Evolutionary conservation across 1,140 invertebrate species (phyloP), one percentile per base, ranked within the genome.

Genomic region (Lethrus apterus): DNA sequence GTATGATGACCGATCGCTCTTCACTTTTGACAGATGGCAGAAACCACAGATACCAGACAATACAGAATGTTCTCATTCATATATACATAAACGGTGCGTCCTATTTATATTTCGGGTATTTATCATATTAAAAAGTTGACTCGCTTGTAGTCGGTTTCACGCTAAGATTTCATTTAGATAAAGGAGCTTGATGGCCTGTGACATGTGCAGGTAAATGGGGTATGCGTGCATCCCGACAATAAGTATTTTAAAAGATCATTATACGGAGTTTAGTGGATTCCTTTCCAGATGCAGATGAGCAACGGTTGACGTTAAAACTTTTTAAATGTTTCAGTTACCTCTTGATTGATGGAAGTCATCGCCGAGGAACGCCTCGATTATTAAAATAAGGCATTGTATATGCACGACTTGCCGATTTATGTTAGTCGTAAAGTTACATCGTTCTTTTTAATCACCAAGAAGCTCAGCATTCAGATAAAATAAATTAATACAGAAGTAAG

Each of bases 1-100:
- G 10, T 20, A 36, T 20, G 15, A 13, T 33, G 14, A 36, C 19
- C 34, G 60, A 62, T 62, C 60, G 55, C 60, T 63, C 58, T 60
- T 60, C 58, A 60, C 56, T 53, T 50, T 56, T 63, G 60, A 63
- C 60, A 63, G 56, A 63, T 63, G 56, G 60, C 58, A 59, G 54
- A 54, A 58, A 53, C 51, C 51, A 44, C 43, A 48, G 50, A 42
- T 44, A 54, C 38, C 54, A 58, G 54, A 61, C 57, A 62, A 55
- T 57, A 46, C 52, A 41, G 50, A 46, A 52, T 49, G 50, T 48
- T 47, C 46, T 42, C 46, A 46, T 44, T 43, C 43, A 44, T 52
- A 42, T 49, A 51, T 50, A 48, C 35, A 34, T 41, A 43, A 50
- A 34, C 48, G 44, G 40, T 14, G 34, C 47, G 45, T 43, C 49